Evolutionary conservation across 2,113 vertebrate species (phyloP).

Genomic region (Tragelaphus imberbis): DNA sequence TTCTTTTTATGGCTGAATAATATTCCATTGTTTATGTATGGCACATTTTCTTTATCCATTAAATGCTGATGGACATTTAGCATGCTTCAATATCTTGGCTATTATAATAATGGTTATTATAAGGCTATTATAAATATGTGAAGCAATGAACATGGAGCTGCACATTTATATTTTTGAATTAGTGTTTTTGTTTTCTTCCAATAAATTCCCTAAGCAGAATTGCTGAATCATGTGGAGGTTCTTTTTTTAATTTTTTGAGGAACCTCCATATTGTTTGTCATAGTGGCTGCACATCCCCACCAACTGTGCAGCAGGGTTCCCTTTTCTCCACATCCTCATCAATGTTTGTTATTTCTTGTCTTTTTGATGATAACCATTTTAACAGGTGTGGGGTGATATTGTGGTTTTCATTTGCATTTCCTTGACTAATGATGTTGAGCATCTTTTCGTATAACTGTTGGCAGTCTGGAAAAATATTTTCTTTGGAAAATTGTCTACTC

Average conservation of each 20-base stretch:
- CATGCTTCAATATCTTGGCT: neutral
- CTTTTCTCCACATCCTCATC: neutral
- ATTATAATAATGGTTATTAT: neutral
- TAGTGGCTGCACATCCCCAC: neutral
- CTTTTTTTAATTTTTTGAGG: neutral
- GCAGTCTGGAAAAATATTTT: neutral
- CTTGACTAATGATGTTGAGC: neutral
- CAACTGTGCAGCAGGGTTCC: neutral
- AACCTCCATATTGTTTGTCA: neutral
- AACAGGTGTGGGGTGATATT: neutral
- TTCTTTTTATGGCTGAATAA: neutral
- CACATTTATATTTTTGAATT: neutral
- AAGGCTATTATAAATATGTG: neutral
- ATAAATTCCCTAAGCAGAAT: neutral
- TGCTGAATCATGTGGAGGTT: neutral
- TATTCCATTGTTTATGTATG: neutral
- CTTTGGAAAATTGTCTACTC: neutral
- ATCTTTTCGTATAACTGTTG: neutral
- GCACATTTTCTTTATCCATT: neutral
- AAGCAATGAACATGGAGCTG: neutral
- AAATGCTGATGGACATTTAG: neutral
- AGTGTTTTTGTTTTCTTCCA: neutral
- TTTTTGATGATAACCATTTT: neutral
- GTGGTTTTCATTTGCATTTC: neutral
- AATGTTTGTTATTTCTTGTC: neutral